Conservation (phyloP, 2,888 invertebrate genomes). For the Abrostola tripartita region DNA sequence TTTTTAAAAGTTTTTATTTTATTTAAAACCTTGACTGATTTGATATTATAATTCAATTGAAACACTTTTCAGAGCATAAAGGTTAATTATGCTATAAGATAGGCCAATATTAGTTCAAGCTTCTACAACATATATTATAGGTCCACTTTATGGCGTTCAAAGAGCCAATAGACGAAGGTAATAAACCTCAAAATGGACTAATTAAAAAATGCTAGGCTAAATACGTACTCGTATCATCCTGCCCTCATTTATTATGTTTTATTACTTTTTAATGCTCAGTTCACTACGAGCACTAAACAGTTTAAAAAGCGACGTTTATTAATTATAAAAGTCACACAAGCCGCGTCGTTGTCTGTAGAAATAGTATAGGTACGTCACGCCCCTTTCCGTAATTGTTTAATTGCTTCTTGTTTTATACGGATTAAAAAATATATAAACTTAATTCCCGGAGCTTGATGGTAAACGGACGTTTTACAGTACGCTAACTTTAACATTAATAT, state of each 20-base stretch:
- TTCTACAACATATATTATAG: neutral
- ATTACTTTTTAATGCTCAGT: neutral
- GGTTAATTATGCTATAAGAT: no score
- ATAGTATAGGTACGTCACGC: neutral
- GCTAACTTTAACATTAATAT: no score
- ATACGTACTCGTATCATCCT: neutral
- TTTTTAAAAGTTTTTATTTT: no score
- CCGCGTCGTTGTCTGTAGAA: neutral
- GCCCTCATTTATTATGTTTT: neutral
- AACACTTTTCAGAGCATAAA: no score
- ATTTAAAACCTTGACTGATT: no score
- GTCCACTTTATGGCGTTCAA: neutral
- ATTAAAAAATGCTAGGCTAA: neutral
- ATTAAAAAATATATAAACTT: no score
- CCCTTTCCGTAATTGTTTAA: no score
- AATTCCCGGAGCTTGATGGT: no score
- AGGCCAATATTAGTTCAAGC: neutral
- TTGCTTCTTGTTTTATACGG: no score
- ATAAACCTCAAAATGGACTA: constrained; percentile 2
- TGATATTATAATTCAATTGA: no score
- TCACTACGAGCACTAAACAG: neutral
- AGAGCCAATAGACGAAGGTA: neutral
- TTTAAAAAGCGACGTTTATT: neutral
- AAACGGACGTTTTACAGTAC: no score
- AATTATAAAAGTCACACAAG: neutral